phyloP scores from a whole-genome alignment of 2,113 vertebrate species.

The Orycteropus afer region DNA sequence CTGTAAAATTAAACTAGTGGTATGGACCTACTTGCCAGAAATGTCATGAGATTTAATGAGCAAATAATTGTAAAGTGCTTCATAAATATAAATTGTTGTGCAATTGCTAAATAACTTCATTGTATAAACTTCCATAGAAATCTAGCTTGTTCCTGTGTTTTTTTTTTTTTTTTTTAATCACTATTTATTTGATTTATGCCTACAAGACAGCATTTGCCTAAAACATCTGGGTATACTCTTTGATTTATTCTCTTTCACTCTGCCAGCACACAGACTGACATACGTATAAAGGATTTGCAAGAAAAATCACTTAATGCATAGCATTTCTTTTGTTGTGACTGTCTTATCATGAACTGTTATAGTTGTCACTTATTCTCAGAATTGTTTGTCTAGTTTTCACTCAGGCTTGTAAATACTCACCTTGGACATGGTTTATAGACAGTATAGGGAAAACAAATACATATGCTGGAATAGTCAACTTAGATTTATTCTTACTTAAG shows the following conservation, averaged over 20 bases:
- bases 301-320: constrained; percentile 72
- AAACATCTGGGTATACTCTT: constrained; percentile 69
- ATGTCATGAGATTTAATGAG: constrained; percentile 64
- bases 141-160: constrained; percentile 39
- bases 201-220: constrained; percentile 74
- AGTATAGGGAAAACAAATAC: constrained; percentile 76
- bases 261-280: constrained; percentile 73
- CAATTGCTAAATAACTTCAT: constrained; percentile 59
- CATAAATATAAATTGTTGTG: constrained; percentile 59
- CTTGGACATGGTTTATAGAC: constrained; percentile 71
- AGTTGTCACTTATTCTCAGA: constrained; percentile 76
- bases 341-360: constrained; percentile 61
- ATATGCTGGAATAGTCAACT: constrained; percentile 70
- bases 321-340: constrained; percentile 67
- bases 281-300: constrained; percentile 71
- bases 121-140: constrained; percentile 65
- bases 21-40: constrained; percentile 35
- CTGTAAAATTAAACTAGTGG: constrained; percentile 47
- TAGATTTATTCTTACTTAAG: constrained; percentile 81
- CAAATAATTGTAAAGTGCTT: constrained; percentile 66
- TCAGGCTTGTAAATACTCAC: constrained; percentile 69
- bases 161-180: constrained; percentile 42
- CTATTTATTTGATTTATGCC: constrained; percentile 77
- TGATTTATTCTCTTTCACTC: constrained; percentile 78
- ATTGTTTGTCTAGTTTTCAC: constrained; percentile 66